Base-by-base conservation (phyloP, 2,113 vertebrate species). In the Osmerus eperlanus region DNA sequence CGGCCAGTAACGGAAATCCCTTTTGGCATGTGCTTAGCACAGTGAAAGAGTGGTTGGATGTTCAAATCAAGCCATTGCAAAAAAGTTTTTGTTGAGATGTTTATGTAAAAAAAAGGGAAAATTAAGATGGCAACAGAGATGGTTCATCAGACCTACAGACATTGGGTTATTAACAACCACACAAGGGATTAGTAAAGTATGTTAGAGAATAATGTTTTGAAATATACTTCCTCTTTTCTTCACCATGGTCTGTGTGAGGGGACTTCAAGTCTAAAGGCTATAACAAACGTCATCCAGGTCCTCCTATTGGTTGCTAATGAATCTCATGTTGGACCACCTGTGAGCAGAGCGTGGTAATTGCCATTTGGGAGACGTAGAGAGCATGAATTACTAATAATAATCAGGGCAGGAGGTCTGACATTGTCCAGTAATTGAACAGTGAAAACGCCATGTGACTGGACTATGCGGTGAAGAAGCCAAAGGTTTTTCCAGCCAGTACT, bases 281-380 rank as follows among this genome's bases (percentile, higher is more conserved):
- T 65, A 83, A 77, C 74, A 79, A 78, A 78, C 76, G 68, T 69
- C 73, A 83, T 77, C 72, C 69, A 68, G 64, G 79, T 83, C 72
- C 67, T 78, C 76, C 68, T 74, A 55, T 75, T 65, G 60, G 76
- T 78, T 60, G 81, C 79, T 83, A 89, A 88, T 88, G 78, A 79
- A 86, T 82, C 75, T 83, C 80, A 79, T 81, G 81, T 79, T 83
- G 84, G 84, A 87, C 88, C 84, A 89, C 85, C 85, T 82, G 85
- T 81, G 87, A 88, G 78, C 85, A 85, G 71, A 72, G 79, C 68
- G 74, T 81, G 86, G 85, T 90, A 88, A 89, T 90, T 87, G 74
- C 82, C 77, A 75, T 87, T 84, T 86, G 77, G 79, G 71, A 83
- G 65, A 78, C 69, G 68, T 64, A 74, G 81, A 82, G 78, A 80